Evolutionary conservation across 2,888 invertebrate species (phyloP), one percentile per base, ranked within the genome.

Genomic region (Tolmerus cingulatus): DNA sequence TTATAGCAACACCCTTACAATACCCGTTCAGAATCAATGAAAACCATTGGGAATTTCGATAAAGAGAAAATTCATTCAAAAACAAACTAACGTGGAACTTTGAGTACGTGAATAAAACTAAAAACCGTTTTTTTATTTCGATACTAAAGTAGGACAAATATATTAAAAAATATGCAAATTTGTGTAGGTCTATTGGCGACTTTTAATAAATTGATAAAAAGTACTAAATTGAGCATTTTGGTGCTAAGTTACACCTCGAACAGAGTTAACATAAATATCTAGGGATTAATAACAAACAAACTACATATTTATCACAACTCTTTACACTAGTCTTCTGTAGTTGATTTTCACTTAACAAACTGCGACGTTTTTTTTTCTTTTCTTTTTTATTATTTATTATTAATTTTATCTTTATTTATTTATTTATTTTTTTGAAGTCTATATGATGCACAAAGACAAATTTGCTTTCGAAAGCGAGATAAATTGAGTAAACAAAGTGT

Each of bases 141-240:
- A 1, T 37, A 43, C 14, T 81, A 46, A 30, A 30, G 3, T 34
- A 55, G 55, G 34, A 81, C 4, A 30, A 81, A 55, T 81, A 51
- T 66, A 66, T 23, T 34, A 81, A 81, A 46, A 81, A 81, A 81
- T 81, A 27, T 81, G 27, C 34, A 27, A 81, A 19, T 66, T 66
- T 81, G 34, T 55, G 51, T 55, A 55, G 55, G 81, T 81, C 55
- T 55, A 81, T 55, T 81, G 81, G 81, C 81, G 81, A 55, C 27
- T 81, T 78, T 81, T 55, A 81, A 55, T 81, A 51, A 81, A 81
- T 30, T 78, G 55, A 81, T 81, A 81, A 81, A 81, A 81, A 81
- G 46, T 81, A 81, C 51, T 81, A 66, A 57, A 66, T 23, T 81
- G 81, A 81, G 81, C 81, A 81, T 55, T 23, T n/a, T 81, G 51